Evolutionary conservation across 2,113 vertebrate species (phyloP).

Genomic region (Ailuropoda melanoleuca): DNA sequence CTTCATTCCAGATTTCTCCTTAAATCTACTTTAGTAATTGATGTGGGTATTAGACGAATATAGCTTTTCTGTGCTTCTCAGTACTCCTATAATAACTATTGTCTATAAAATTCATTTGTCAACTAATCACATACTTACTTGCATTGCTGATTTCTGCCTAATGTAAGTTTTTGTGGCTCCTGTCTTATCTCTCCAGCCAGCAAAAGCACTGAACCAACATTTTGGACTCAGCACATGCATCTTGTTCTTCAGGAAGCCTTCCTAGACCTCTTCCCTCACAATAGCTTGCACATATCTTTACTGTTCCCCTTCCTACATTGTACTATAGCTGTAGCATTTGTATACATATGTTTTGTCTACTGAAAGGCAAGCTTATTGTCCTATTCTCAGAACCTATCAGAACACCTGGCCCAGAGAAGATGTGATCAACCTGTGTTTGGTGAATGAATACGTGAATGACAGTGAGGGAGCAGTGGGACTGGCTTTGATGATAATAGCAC

Average conservation of each 20-base stretch:
- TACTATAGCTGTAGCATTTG: background rate
- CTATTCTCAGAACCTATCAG: background rate
- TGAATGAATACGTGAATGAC: background rate
- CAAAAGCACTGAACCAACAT: background rate
- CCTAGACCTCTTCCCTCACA: background rate
- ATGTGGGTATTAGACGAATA: background rate
- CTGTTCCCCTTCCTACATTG: background rate
- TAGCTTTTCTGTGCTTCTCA: background rate
- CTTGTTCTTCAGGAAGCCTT: background rate
- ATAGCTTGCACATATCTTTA: background rate
- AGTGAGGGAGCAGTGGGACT: background rate
- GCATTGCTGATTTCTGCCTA: background rate
- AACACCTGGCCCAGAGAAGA: background rate
- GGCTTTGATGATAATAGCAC: background rate
- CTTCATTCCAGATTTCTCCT: background rate
- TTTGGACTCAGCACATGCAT: background rate
- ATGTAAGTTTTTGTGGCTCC: background rate
- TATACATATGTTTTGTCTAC: background rate
- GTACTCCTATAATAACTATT: background rate
- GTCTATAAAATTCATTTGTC: background rate
- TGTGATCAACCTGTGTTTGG: background rate
- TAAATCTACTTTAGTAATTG: background rate
- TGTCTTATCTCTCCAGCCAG: background rate
- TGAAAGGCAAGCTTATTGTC: background rate
- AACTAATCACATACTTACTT: background rate